Base-by-base conservation (phyloP, 2,113 vertebrate genomes). In the Sterna hirundo region DNA sequence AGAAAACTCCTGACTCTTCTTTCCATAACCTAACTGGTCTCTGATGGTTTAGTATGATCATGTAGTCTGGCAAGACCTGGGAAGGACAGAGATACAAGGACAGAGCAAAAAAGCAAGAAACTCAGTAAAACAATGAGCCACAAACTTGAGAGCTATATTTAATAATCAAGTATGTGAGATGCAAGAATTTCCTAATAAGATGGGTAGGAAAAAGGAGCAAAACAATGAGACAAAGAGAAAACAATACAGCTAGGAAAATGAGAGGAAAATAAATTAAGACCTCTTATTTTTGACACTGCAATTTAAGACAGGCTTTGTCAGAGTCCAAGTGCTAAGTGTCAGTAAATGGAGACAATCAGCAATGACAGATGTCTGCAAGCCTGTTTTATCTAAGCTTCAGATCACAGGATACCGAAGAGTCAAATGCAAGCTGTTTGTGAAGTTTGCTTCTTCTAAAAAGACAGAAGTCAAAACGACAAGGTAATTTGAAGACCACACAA, bases 401-500 rank as follows among this genome's bases (percentile, higher is more conserved):
- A 91, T 89, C 78, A 91, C 58, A 85, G 70, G 68, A 90, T 68
- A 34, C 5, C 66, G 61, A 34, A 81, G 18, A 87, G 61, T 76
- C 58, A 62, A 93, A 93, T 36, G 29, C 57, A 92, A 93, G 69
- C 71, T 25, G 46, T 58, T 91, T 77, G n/a, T 60, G 38, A 84
- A 87, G 66, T 80, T 7, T 74, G 25, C 22, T 69, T 32, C 77
- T 80, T 77, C 82, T 72, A 61, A 58, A 94, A 65, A 90, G 77
- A 71, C 65, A 89, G 61, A 95, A 96, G 93, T 96, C 66, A 93
- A 96, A 96, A 85, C 0, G 4, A 89, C 74, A 91, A 83, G 61
- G 62, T 82, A 89, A 92, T 85, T 5, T 72, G 74, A 95, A 96
- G 78, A 80, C 61, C 76, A 72, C 18, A 82, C 36, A 89, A 65